Evolutionary conservation across 2,888 invertebrate genomes (phyloP), one percentile per base, ranked within the genome.

Genomic region (Steromphala cineraria): DNA sequence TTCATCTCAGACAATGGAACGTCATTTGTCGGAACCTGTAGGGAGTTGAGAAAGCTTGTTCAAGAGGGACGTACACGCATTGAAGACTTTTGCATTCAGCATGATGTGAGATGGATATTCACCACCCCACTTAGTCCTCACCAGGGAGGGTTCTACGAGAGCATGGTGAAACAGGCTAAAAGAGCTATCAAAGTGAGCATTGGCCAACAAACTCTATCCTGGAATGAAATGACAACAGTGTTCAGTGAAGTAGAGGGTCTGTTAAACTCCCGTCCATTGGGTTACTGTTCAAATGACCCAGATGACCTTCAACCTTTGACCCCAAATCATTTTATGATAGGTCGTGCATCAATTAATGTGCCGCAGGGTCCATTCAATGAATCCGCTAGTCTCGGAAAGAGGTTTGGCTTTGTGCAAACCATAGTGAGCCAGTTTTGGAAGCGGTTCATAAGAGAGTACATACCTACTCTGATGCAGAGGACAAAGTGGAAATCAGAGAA

Each of bases 281-380:
- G 74, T n/a, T 81, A 62, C 28, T 36, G 55, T 19, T 36, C 81
- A 5, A 79, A 79, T 53, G 75, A 81, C 56, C 79, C 81, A 13
- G 67, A 75, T 74, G 79, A 78, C 53, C 24, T 36, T 17, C 67
- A 71, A 36, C 76, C 80, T 8, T 13, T 81, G 8, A 82, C 82
- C 19, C 81, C 80, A 13, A 82, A 82, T n/a, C 80, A 81, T 31
- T 81, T 81, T 53, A 0, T 81, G 21, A 46, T 80, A 8, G 82
- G 82, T 10, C 76, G 75, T 53, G 75, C 79, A 17, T 21, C 75
- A 17, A 28, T 24, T 10, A 71, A 82, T 31, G 31, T 79, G 1
- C 79, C 81, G 5, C 75, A 79, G n/a, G 79, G 67, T n/a, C 52
- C 75, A 15, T 79, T 80, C 40, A 17, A 79, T 13, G 56, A 79